Conservation (phyloP, 2,888 invertebrate species). For the Chymomyza caudatula region DNA sequence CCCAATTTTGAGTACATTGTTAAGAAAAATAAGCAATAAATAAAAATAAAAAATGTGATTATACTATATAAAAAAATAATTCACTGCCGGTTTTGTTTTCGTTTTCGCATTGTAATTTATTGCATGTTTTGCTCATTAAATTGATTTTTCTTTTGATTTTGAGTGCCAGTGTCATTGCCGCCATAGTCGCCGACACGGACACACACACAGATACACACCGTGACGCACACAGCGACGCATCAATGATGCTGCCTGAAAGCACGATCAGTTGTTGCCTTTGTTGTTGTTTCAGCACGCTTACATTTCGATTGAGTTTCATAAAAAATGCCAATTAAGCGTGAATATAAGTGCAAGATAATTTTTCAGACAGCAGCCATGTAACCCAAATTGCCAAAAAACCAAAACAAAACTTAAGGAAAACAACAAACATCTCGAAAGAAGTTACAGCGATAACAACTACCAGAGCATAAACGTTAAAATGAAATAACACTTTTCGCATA, state of each 20-base stretch:
- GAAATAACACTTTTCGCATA: background rate
- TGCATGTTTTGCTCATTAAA: constrained; percentile 74
- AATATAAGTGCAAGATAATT: constrained; percentile 76
- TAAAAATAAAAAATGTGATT: background rate
- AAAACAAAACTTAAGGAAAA: constrained; percentile 6
- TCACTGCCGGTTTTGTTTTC: constrained; percentile 40
- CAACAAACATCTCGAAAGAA: constrained; percentile 35
- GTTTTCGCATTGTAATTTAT: constrained; percentile 59
- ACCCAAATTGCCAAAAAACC: constrained; percentile 67
- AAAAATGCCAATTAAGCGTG: constrained; percentile 77
- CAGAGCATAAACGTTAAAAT: background rate
- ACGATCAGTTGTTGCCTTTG: constrained; percentile 8
- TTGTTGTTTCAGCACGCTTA: constrained; percentile 52
- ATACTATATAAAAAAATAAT: constrained; percentile 44
- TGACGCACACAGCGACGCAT: background rate
- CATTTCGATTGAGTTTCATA: constrained; percentile 54
- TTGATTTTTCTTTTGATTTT: constrained; percentile 72
- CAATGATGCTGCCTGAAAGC: background rate
- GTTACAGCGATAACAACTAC: constrained; percentile 44
- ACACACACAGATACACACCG: constrained; percentile 5
- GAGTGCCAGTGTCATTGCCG: constrained; percentile 75
- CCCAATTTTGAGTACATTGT: background rate
- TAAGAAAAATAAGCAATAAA: background rate
- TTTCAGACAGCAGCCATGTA: constrained; percentile 72
- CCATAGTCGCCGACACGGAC: background rate